Conservation (phyloP, 2,797 vertebrate species). For the Mallotus villosus region DNA sequence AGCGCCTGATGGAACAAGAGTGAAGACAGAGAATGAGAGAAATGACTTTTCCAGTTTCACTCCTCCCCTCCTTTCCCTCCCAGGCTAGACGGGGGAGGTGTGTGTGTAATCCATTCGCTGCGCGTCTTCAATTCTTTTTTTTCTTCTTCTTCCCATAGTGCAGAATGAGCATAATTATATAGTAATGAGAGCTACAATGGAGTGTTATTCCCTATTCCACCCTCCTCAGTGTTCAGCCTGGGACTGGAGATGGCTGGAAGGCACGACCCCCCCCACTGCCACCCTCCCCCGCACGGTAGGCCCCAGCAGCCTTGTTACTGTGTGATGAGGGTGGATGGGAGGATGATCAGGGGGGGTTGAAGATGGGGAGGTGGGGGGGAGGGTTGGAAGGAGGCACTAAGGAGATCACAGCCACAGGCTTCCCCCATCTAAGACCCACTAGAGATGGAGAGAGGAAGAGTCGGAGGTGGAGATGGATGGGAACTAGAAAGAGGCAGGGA, state of each 20-base stretch:
- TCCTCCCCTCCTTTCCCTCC: neutral
- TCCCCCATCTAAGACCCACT: too few species aligned
- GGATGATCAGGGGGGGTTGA: neutral
- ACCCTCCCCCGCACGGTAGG: constrained; percentile 18
- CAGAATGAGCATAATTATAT: constrained; percentile 47
- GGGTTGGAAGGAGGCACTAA: too few species aligned
- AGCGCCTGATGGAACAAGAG: neutral
- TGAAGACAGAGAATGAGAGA: constrained; percentile 1
- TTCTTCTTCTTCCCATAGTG: constrained; percentile 13
- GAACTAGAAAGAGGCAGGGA: too few species aligned
- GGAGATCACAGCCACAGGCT: too few species aligned
- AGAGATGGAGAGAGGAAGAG: too few species aligned
- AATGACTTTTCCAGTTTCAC: neutral
- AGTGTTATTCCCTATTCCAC: constrained; percentile 29
- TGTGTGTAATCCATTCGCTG: constrained; percentile 33
- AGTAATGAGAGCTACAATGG: constrained; percentile 45
- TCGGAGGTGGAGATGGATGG: too few species aligned
- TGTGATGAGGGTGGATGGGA: constrained; percentile 9
- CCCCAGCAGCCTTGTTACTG: constrained; percentile 32
- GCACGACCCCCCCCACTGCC: neutral
- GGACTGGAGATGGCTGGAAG: constrained; percentile 25
- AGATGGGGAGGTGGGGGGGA: too few species aligned
- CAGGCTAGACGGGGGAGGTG: constrained; percentile 12
- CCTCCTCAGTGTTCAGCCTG: constrained; percentile 26
- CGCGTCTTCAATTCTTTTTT: constrained; percentile 27